Conservation (phyloP, 2,888 invertebrate genomes). For the Cephus runcator region DNA sequence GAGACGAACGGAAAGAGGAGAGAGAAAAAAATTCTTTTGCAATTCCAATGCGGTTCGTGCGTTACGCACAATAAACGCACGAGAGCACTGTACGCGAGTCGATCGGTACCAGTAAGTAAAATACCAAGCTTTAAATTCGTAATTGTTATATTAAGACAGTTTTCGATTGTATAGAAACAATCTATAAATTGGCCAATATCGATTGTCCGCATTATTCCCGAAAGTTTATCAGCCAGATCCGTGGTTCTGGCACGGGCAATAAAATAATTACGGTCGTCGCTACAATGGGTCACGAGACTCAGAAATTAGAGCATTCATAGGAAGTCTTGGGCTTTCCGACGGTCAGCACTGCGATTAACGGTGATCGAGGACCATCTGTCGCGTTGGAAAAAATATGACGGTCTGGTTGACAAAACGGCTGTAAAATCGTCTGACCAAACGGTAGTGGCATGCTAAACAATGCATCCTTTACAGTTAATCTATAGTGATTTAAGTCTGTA, state of each 20-base stretch:
- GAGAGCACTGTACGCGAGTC: background rate
- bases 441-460: background rate
- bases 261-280: background rate
- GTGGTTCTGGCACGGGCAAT: background rate
- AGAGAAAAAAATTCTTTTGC: background rate
- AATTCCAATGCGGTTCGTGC: background rate
- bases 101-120: background rate
- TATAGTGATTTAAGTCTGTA: background rate
- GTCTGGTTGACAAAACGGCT: background rate
- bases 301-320: constrained; percentile 1
- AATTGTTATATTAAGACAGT: background rate
- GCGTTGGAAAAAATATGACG: background rate
- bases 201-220: background rate
- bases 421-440: background rate
- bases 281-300: constrained; percentile 1
- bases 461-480: background rate
- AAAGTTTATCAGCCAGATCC: background rate
- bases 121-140: background rate
- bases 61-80: background rate
- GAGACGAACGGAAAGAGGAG: background rate
- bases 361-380: background rate
- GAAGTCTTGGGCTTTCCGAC: background rate
- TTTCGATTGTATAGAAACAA: background rate
- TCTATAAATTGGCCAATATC: background rate
- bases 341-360: background rate